Conservation (phyloP, 2,797 vertebrate genomes). For the Otolemur crassicaudatus region DNA sequence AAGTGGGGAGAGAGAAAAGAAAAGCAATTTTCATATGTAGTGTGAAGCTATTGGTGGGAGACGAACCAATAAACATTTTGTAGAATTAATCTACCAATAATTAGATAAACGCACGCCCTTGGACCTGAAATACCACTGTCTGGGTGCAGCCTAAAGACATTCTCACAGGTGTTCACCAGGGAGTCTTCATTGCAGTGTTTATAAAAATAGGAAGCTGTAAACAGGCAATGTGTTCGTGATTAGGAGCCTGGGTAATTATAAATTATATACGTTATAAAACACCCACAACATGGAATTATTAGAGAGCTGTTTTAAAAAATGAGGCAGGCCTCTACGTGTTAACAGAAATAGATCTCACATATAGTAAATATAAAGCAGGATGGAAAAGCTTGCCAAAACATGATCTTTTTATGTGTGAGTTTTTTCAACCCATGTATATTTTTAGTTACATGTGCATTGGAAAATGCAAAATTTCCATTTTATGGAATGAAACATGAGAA, state of each 20-base stretch:
- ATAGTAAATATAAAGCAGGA: constrained; percentile 8
- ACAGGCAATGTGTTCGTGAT: not conserved
- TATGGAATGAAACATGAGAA: not conserved
- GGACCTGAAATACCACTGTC: not conserved
- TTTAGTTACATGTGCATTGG: not conserved
- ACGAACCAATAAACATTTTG: constrained; percentile 6
- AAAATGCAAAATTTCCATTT: constrained; percentile 18
- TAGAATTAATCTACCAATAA: not conserved
- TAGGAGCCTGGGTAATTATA: not conserved
- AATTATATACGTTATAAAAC: constrained; percentile 19
- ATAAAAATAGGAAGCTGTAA: not conserved
- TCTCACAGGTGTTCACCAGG: not conserved
- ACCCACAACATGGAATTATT: constrained; percentile 8
- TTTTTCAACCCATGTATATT: not conserved
- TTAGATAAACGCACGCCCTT: not conserved
- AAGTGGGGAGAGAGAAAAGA: not conserved
- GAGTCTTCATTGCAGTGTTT: not conserved
- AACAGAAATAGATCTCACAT: constrained; percentile 9
- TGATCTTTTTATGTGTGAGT: not conserved
- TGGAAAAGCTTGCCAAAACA: not conserved
- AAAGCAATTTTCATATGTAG: not conserved
- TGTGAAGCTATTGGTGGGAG: not conserved
- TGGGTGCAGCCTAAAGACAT: not conserved
- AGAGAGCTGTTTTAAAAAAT: constrained; percentile 19
- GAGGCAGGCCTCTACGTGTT: not conserved